phyloP scores from a whole-genome alignment of 2,797 vertebrate species.

The Pseudochirops cupreus region DNA sequence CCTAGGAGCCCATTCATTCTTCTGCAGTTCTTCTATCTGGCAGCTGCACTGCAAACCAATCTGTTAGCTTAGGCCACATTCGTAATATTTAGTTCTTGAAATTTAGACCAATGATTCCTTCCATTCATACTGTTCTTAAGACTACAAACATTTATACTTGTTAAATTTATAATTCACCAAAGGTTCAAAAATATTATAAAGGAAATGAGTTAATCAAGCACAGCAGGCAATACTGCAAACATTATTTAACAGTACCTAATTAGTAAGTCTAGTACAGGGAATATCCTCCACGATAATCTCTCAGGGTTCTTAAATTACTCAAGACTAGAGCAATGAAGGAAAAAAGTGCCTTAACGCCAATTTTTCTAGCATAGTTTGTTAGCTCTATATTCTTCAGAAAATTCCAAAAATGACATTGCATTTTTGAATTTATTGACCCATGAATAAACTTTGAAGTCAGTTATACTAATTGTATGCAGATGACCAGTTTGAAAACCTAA shows the following conservation, averaged over 20 bases:
- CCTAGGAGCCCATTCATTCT: constrained; percentile 87
- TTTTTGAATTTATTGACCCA: neutral
- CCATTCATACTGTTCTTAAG: constrained; percentile 50
- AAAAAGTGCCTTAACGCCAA: neutral
- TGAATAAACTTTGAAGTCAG: neutral
- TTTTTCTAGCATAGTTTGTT: neutral
- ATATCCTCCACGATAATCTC: neutral
- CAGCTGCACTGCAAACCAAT: constrained; percentile 70
- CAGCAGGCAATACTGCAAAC: constrained; percentile 3
- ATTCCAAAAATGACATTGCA: neutral
- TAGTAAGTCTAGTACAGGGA: neutral
- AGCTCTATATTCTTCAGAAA: neutral
- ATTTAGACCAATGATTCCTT: constrained; percentile 30
- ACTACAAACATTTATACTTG: constrained; percentile 1
- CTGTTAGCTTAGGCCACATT: constrained; percentile 63
- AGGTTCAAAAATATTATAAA: neutral
- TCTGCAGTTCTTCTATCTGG: constrained; percentile 81
- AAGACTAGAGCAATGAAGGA: neutral
- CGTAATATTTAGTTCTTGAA: constrained; percentile 64
- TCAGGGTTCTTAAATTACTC: neutral
- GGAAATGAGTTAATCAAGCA: neutral
- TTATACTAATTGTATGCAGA: neutral
- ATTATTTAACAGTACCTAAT: neutral
- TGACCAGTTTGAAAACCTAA: neutral
- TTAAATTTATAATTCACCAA: constrained; percentile 38